A percentile compares a stretch with the other conserved stretches of the same genome.
Conservation (phyloP, 2,113 vertebrate genomes). For the Apodemus speciosus region DNA sequence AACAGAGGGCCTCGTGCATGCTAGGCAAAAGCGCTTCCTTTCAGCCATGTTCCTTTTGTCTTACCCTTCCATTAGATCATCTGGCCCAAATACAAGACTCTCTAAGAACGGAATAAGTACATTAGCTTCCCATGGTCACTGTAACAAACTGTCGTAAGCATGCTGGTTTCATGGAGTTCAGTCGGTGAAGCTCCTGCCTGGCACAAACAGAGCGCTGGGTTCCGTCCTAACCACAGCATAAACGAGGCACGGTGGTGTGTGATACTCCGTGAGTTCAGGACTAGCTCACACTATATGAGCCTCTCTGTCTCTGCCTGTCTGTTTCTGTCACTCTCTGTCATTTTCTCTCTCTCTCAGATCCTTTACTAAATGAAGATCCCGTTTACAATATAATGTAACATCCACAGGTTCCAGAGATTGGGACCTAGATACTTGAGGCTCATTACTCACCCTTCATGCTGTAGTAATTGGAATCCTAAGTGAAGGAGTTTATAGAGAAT, state of each 20-base stretch:
- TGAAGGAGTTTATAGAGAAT: not conserved
- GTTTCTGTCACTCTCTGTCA: too few relatives aligned
- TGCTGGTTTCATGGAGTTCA: not conserved
- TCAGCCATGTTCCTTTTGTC: not conserved
- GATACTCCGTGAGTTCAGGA: not conserved
- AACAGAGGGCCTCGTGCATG: not conserved
- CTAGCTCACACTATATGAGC: not conserved
- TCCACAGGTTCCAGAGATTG: not conserved
- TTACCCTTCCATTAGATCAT: not conserved
- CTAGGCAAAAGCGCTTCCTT: not conserved
- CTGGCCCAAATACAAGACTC: not conserved
- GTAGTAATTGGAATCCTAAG: not conserved
- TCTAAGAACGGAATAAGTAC: not conserved
- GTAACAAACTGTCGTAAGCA: not conserved
- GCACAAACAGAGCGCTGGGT: not conserved
- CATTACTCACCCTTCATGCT: not conserved
- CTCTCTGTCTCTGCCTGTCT: not conserved
- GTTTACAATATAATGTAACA: not conserved
- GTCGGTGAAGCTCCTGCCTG: not conserved
- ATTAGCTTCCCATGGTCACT: not conserved
- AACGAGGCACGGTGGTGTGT: not conserved
- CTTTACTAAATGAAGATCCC: not conserved
- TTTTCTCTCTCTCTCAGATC: not conserved
- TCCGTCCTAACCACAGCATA: not conserved
- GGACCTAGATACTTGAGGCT: not conserved